Conservation (phyloP, 35 echinoderm and acorn worm species). For the Ptychodera flava region DNA sequence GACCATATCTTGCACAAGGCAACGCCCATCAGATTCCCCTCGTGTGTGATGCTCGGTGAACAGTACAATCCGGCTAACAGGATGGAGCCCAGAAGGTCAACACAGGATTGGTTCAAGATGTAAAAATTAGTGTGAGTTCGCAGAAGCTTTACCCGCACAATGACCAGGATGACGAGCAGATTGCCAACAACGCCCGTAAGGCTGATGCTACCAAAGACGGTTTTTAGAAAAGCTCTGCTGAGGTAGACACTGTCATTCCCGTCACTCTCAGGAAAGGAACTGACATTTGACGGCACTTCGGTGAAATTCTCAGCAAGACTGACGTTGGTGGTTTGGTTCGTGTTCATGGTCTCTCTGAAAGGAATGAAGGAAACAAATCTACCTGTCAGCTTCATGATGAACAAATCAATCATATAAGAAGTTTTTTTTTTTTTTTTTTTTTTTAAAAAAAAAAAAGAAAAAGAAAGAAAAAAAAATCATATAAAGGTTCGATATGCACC, state of each 20-base stretch:
- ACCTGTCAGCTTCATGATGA: too few species aligned
- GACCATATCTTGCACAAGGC: slow-evolving; percentile 1
- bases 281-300: too few species aligned
- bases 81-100: slow-evolving; percentile 3
- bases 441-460: too few species aligned
- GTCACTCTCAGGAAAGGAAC: background rate
- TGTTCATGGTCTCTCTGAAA: too few species aligned
- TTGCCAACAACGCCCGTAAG: slow-evolving; percentile 2
- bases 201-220: background rate
- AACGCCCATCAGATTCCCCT: background rate
- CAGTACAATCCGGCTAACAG: background rate
- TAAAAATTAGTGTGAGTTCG: background rate
- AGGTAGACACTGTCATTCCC: background rate
- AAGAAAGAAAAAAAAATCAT: too few species aligned
- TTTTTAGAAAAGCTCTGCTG: background rate
- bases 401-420: too few species aligned
- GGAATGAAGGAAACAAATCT: too few species aligned
- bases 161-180: background rate
- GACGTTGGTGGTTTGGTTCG: too few species aligned
- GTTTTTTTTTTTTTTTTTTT: too few species aligned
- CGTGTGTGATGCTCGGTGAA: background rate
- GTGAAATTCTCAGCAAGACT: too few species aligned
- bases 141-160: background rate
- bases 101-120: slow-evolving; percentile 16
- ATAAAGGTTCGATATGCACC: too few species aligned